Conservation (phyloP, 2,113 vertebrate species). For the Monopterus albus region DNA sequence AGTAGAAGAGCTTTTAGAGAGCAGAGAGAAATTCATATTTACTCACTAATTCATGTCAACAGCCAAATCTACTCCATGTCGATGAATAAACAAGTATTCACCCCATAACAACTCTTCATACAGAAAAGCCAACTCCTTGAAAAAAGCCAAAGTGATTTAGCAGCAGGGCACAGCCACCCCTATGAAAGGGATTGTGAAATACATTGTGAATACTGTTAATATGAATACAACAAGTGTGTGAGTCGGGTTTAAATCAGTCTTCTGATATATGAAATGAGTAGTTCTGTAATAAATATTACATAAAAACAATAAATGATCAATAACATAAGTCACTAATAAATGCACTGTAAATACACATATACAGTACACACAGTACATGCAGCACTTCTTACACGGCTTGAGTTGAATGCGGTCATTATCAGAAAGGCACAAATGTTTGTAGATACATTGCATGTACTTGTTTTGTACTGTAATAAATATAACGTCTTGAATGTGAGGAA, state of each 20-base stretch:
- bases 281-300: too few species aligned
- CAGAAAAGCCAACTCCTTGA: slow-evolving; percentile 30
- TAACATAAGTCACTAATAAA: too few species aligned
- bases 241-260: too few species aligned
- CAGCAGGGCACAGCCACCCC: background rate
- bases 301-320: too few species aligned
- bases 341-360: too few species aligned
- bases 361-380: too few species aligned
- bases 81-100: slow-evolving; percentile 62
- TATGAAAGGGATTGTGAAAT: background rate
- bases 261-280: too few species aligned
- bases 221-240: too few species aligned
- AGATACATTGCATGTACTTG: background rate
- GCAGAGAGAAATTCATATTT: slow-evolving; percentile 55
- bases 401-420: background rate
- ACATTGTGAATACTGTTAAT: too few species aligned
- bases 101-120: slow-evolving; percentile 38
- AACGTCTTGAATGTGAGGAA: background rate
- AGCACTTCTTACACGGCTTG: too few species aligned
- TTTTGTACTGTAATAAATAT: background rate
- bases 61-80: slow-evolving; percentile 60
- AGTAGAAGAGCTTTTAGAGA: slow-evolving; percentile 64
- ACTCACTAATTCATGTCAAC: slow-evolving; percentile 67
- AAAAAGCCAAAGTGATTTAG: slow-evolving; percentile 23
- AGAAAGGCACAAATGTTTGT: background rate